A percentile compares a stretch with the other conserved stretches of the same genome.
These are phyloP conservation scores for Leucophora obtusa DNA, from an alignment of 2,888 invertebrate species.

Conservation along the genomic window DNA sequence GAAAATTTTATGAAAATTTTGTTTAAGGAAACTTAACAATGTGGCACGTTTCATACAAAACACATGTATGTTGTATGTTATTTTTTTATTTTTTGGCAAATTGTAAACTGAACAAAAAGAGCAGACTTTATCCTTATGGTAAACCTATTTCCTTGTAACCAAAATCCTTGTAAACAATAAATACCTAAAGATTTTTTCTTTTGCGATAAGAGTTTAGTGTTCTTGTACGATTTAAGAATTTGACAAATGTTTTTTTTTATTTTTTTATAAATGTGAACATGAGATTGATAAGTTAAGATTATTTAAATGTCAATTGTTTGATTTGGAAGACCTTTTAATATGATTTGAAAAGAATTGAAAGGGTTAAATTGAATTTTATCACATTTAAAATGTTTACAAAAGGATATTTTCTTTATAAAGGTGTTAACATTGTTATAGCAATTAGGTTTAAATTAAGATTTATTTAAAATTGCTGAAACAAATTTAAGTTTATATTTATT, in stretches of 20 bases:
- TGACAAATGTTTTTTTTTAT: conserved; percentile 33
- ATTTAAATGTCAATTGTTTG: conserved; percentile 59
- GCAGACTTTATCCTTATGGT: conserved; percentile 36
- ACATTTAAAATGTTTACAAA: conserved; percentile 10
- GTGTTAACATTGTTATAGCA: conserved; percentile 13
- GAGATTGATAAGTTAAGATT: conserved; percentile 63
- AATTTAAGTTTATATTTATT: not conserved
- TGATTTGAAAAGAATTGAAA: conserved; percentile 18
- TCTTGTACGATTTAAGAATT: not conserved
- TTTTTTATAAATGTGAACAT: conserved; percentile 36
- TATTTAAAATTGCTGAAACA: conserved; percentile 3
- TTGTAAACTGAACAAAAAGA: conserved; percentile 32
- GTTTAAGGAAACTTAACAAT: conserved; percentile 17
- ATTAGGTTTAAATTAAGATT: conserved; percentile 28
- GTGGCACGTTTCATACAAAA: conserved; percentile 61
- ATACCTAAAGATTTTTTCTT: conserved; percentile 50
- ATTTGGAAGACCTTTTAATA: not conserved
- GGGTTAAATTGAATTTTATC: conserved; percentile 51
- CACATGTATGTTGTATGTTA: conserved; percentile 37
- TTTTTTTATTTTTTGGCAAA: conserved; percentile 13
- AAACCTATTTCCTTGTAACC: conserved; percentile 64
- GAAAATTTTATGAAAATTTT: conserved; percentile 14
- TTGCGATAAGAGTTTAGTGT: conserved; percentile 46
- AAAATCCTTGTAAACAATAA: conserved; percentile 60
- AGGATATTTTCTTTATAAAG: conserved; percentile 4